phyloP scores from a whole-genome alignment of 2,113 vertebrate species.

The Callipepla californica region DNA sequence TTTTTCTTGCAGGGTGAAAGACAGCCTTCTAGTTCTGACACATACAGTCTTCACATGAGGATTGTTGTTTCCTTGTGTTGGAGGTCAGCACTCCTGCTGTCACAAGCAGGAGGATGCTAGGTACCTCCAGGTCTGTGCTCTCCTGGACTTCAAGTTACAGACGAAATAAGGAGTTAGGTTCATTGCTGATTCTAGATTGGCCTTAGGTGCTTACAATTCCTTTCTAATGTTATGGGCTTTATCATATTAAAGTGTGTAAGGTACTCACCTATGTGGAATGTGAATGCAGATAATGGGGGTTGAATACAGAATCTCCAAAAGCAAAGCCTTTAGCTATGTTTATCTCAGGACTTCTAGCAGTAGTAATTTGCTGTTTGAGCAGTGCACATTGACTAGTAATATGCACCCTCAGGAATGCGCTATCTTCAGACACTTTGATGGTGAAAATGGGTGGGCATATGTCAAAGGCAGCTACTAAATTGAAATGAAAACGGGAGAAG shows the following conservation, averaged over 20 bases:
- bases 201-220: background rate
- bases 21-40: background rate
- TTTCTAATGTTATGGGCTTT: background rate
- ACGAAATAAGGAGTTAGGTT: background rate
- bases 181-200: background rate
- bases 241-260: background rate
- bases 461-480: conserved; percentile 13
- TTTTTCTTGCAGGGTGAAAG: background rate
- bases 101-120: background rate
- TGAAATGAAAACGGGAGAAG: background rate
- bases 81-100: background rate
- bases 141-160: background rate
- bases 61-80: background rate
- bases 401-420: background rate
- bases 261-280: background rate
- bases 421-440: background rate
- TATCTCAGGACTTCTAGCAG: background rate
- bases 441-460: conserved; percentile 9
- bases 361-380: background rate
- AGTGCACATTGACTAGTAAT: background rate
- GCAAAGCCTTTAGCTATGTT: background rate
- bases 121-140: background rate
- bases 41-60: background rate
- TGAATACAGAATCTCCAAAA: background rate
- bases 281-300: background rate